Evolutionary conservation across 2,797 vertebrate species (phyloP).

Genomic region (Lepus oiostolus): DNA sequence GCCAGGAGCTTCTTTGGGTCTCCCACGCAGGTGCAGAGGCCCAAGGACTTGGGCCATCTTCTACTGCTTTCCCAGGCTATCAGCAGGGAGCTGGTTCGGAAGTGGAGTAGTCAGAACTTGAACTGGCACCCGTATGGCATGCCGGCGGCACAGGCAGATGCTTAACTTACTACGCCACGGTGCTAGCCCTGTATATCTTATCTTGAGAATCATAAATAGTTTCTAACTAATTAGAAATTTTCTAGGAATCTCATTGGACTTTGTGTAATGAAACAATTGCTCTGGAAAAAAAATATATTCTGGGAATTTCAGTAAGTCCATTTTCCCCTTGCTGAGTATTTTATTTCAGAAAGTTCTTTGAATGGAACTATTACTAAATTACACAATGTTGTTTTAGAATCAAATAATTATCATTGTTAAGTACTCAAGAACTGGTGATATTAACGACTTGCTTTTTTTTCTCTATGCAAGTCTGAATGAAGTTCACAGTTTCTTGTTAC

Average conservation of each 20-base stretch:
- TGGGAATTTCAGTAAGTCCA: constrained; percentile 15
- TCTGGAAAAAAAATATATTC: constrained; percentile 5
- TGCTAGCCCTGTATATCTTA: background rate
- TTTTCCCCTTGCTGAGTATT: background rate
- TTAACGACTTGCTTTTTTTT: constrained; percentile 77
- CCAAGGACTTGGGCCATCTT: no score
- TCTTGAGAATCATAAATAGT: constrained; percentile 22
- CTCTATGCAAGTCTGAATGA: constrained; percentile 85
- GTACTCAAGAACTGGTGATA: constrained; percentile 56
- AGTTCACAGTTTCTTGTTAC: constrained; percentile 83
- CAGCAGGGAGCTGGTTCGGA: no score
- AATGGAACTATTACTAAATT: constrained; percentile 46
- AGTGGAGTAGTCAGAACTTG: no score
- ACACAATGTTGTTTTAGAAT: constrained; percentile 15
- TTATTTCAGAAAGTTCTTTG: constrained; percentile 51
- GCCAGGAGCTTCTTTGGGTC: no score
- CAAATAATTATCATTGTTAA: constrained; percentile 58
- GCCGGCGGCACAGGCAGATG: no score
- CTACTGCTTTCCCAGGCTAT: no score
- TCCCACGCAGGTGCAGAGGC: no score
- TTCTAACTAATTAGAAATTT: constrained; percentile 18
- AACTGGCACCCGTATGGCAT: no score
- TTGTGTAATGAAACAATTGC: constrained; percentile 39
- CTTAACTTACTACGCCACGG: no score
- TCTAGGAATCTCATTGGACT: constrained; percentile 39